A percentile compares a stretch with the other conserved stretches of the same genome.
Evolutionary conservation across 64 coral and sea anemone species (phyloP).

Genomic region (Montipora capricornis): DNA sequence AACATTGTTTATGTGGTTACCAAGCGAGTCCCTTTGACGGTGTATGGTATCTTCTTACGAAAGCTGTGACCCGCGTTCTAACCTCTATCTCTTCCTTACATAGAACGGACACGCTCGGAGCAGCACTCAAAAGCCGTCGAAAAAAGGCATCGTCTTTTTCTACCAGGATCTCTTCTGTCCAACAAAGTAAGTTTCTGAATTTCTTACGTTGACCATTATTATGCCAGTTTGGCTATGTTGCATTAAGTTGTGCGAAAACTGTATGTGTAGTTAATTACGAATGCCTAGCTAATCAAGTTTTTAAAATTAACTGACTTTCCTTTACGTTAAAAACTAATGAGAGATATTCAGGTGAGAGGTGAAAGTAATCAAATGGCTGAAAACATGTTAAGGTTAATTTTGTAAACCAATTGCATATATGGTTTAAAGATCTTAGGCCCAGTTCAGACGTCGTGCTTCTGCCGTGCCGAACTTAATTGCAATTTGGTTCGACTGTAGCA

Average conservation of each 20-base stretch:
- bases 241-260: neutral
- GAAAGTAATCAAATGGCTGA: neutral
- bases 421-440: no score
- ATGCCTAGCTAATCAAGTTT: neutral
- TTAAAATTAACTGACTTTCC: neutral
- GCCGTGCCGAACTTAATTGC: slow-evolving; percentile 20
- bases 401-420: no score
- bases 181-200: neutral
- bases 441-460: slow-evolving; percentile 24
- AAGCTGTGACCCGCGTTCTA: neutral
- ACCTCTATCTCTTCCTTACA: neutral
- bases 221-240: neutral
- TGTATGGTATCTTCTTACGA: neutral
- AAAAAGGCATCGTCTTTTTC: neutral
- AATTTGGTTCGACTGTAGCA: slow-evolving; percentile 23
- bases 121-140: neutral
- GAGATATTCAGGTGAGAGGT: neutral
- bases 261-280: neutral
- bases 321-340: neutral
- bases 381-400: neutral
- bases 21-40: neutral
- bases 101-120: neutral
- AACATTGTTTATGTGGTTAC: slow-evolving; percentile 39
- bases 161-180: neutral
- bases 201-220: neutral